Evolutionary conservation across 1,140 invertebrate species (phyloP).

Genomic region (Drosophila lacertosa): DNA sequence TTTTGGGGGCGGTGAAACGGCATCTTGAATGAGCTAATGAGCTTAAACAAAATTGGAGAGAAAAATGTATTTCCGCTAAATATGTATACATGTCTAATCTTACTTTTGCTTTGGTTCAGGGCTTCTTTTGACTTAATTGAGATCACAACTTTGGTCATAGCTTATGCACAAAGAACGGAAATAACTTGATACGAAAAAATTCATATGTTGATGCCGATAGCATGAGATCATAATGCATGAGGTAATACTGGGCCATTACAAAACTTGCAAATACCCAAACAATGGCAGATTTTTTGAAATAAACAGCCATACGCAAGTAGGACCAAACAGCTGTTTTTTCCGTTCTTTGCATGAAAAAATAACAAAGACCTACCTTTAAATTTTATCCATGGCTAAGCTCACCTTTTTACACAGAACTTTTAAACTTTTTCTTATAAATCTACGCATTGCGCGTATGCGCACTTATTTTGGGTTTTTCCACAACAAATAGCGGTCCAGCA

Average conservation of each 20-base stretch:
- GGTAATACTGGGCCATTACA: background rate
- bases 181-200: slow-evolving; percentile 11
- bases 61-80: background rate
- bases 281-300: background rate
- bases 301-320: too few relatives aligned
- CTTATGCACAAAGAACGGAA: slow-evolving; percentile 24
- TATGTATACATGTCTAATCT: background rate
- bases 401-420: background rate
- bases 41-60: background rate
- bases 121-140: background rate
- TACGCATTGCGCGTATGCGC: slow-evolving; percentile 23
- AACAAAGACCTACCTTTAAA: background rate
- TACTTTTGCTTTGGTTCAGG: background rate
- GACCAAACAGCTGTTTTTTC: too few relatives aligned
- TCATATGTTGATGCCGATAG: slow-evolving; percentile 13
- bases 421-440: slow-evolving; percentile 26
- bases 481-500: slow-evolving; percentile 16
- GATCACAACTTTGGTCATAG: slow-evolving; percentile 24
- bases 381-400: background rate
- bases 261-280: background rate
- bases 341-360: too few relatives aligned
- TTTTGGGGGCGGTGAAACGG: background rate
- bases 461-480: too few relatives aligned
- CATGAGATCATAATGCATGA: slow-evolving; percentile 30
- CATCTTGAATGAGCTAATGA: background rate